A percentile compares a stretch with the other conserved stretches of the same genome.
These are phyloP conservation scores for Scaptomyza flava DNA, from an alignment of 2,888 invertebrate species.

Conservation along the genomic window DNA sequence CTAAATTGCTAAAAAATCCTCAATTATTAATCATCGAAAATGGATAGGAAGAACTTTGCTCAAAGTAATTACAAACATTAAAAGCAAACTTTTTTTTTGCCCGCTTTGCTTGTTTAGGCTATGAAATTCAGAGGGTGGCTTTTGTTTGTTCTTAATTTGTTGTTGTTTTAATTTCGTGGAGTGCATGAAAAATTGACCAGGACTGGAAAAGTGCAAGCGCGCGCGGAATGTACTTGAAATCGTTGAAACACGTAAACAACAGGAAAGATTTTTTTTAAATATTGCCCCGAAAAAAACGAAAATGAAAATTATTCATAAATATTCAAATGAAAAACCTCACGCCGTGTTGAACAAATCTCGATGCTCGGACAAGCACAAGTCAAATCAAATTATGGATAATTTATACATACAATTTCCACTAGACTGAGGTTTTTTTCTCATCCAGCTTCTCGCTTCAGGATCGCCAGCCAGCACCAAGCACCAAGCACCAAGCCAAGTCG, in stretches of 20 bases:
- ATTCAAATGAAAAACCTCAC: slow-evolving; percentile 73
- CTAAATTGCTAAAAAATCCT: not conserved
- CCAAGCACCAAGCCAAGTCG: slow-evolving; percentile 23
- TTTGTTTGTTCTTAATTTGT: slow-evolving; percentile 32
- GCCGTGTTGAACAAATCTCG: slow-evolving; percentile 40
- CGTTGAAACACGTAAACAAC: slow-evolving; percentile 35
- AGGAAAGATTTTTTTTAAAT: slow-evolving; percentile 14
- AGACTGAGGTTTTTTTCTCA: slow-evolving; percentile 31
- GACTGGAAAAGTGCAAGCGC: slow-evolving; percentile 42
- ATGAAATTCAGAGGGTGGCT: not conserved
- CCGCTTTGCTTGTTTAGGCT: not conserved
- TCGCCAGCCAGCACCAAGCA: not conserved
- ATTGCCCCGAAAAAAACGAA: slow-evolving; percentile 18
- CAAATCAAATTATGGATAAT: slow-evolving; percentile 77
- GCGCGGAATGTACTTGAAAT: slow-evolving; percentile 6
- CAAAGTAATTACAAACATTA: slow-evolving; percentile 33
- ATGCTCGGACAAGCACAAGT: slow-evolving; percentile 42
- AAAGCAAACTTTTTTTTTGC: slow-evolving; percentile 14
- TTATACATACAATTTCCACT: slow-evolving; percentile 63
- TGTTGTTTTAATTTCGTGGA: slow-evolving; percentile 31
- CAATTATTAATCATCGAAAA: slow-evolving; percentile 21
- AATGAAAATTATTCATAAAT: slow-evolving; percentile 65
- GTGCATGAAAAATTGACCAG: slow-evolving; percentile 42
- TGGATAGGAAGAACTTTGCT: slow-evolving; percentile 14
- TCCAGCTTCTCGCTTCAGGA: slow-evolving; percentile 1